These are phyloP conservation scores for Rhynchotus rufescens DNA, from an alignment of 2,797 vertebrate species.

Conservation along the genomic window DNA sequence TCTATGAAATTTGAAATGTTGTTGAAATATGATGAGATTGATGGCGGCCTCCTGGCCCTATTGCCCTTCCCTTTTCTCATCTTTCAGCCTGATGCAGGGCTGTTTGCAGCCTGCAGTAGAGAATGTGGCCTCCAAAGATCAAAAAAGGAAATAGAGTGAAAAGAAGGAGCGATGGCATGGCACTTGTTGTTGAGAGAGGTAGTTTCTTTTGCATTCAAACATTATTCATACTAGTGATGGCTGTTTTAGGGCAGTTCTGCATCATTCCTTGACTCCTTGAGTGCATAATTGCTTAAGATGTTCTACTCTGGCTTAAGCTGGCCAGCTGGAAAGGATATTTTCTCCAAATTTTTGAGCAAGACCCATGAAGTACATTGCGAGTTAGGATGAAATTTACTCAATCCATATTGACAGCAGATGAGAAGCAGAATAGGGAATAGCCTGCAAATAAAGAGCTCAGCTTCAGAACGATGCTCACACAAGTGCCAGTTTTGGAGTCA, in stretches of 20 bases:
- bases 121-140: not conserved
- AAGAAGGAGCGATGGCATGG: not conserved
- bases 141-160: not conserved
- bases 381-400: not conserved
- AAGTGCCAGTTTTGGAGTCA: not conserved
- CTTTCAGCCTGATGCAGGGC: not conserved
- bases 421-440: not conserved
- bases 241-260: not conserved
- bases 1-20: not conserved
- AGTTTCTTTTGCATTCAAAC: not conserved
- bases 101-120: not conserved
- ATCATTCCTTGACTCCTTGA: not conserved
- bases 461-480: not conserved
- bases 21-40: not conserved
- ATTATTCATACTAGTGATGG: not conserved
- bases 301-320: not conserved
- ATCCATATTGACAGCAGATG: not conserved
- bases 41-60: not conserved
- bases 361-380: not conserved
- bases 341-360: not conserved
- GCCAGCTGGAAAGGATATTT: not conserved
- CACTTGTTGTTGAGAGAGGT: not conserved
- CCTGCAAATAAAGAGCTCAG: not conserved
- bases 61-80: not conserved
- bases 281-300: not conserved